These are phyloP conservation scores for Spea multiplicata DNA, from an alignment of 2,113 vertebrate species.

Conservation along the genomic window DNA sequence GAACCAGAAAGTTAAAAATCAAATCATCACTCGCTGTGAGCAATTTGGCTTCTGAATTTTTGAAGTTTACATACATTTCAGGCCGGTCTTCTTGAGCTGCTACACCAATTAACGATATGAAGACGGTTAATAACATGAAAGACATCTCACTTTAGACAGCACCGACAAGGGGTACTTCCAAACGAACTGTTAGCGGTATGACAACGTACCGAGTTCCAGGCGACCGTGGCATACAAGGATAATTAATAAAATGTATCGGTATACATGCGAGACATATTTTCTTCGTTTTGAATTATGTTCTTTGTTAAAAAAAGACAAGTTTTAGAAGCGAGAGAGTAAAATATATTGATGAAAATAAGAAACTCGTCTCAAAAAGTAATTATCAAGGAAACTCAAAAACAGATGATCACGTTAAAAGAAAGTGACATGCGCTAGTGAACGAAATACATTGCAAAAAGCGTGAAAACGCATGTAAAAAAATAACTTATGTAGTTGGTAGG, in stretches of 20 bases:
- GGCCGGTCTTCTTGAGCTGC: neutral
- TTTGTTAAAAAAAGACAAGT: too few relatives aligned
- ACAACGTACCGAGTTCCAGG: neutral
- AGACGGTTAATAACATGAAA: neutral
- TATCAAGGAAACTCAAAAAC: too few relatives aligned
- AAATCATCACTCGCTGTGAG: neutral
- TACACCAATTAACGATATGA: neutral
- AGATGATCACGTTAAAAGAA: too few relatives aligned
- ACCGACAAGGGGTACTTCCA: neutral
- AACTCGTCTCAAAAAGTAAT: too few relatives aligned
- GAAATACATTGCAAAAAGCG: too few relatives aligned
- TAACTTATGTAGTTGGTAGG: too few relatives aligned
- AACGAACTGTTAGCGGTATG: neutral
- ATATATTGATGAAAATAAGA: too few relatives aligned
- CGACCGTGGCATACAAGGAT: neutral
- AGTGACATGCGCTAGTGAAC: too few relatives aligned
- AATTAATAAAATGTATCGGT: neutral
- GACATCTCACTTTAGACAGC: neutral
- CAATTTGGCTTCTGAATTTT: neutral
- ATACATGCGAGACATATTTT: neutral
- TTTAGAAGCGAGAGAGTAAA: too few relatives aligned
- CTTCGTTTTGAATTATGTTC: neutral
- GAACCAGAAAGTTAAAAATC: neutral
- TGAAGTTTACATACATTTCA: neutral
- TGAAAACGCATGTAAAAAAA: too few relatives aligned